A percentile compares a stretch with the other conserved stretches of the same genome.
Conservation (phyloP, 1,140 invertebrate genomes). For the Metaphire vulgaris region DNA sequence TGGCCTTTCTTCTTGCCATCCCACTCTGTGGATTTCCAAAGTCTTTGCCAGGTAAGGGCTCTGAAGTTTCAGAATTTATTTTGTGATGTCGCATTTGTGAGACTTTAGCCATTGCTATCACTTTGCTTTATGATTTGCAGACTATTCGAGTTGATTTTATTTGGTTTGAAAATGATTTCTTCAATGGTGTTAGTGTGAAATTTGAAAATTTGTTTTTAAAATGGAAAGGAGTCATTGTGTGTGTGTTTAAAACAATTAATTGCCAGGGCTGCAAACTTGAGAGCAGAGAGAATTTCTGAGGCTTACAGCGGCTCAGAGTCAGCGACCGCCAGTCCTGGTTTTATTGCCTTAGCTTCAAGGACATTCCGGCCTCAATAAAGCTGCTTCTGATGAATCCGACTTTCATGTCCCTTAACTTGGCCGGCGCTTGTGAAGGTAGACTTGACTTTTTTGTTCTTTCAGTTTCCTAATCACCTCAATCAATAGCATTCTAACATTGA, state of each 20-base stretch:
- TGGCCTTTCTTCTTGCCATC: slow-evolving; percentile 71
- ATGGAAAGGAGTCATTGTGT: too few relatives aligned
- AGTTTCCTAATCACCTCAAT: too few relatives aligned
- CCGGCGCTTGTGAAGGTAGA: slow-evolving; percentile 67
- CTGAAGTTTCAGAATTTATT: background rate
- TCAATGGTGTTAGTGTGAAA: too few relatives aligned
- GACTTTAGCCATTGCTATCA: too few relatives aligned
- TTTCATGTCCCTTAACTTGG: slow-evolving; percentile 71
- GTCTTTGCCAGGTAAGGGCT: slow-evolving; percentile 25
- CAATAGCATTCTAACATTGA: too few relatives aligned
- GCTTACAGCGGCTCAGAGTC: background rate
- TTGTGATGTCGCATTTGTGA: too few relatives aligned
- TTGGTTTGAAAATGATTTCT: too few relatives aligned
- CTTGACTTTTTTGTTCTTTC: too few relatives aligned
- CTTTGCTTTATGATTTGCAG: too few relatives aligned
- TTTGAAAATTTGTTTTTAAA: too few relatives aligned
- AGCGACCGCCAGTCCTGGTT: background rate
- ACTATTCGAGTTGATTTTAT: too few relatives aligned
- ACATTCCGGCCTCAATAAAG: slow-evolving; percentile 62
- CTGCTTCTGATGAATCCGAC: slow-evolving; percentile 67
- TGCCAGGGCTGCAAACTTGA: background rate
- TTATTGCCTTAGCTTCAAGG: slow-evolving; percentile 32
- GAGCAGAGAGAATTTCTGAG: background rate
- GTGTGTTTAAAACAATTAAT: too few relatives aligned
- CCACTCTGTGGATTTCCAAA: slow-evolving; percentile 78